phyloP scores from a whole-genome alignment of 2,888 invertebrate species.

The Drosophila infuscata region DNA sequence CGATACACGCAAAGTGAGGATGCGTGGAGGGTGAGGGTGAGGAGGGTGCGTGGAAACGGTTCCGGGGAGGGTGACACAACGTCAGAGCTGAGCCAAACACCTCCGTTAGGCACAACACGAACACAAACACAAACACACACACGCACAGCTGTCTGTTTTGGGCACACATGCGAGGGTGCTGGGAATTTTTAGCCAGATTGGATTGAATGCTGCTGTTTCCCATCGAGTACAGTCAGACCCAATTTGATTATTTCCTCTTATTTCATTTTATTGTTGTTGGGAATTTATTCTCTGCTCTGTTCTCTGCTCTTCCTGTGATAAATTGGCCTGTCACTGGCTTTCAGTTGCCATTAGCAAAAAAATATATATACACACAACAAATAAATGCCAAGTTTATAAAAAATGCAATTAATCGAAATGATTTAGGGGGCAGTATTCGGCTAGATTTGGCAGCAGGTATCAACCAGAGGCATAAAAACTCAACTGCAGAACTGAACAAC shows the following conservation, averaged over 20 bases:
- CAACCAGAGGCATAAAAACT: constrained; percentile 11
- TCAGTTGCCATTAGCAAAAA: constrained; percentile 39
- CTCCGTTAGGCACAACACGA: constrained; percentile 43
- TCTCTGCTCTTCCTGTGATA: constrained; percentile 31
- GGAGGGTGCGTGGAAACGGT: constrained; percentile 14
- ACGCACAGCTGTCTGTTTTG: constrained; percentile 31
- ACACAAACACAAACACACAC: constrained; percentile 12
- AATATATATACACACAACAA: constrained; percentile 1
- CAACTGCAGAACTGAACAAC: constrained; percentile 8
- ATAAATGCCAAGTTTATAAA: constrained; percentile 17
- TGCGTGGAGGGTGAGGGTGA: constrained; percentile 24
- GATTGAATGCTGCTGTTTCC: constrained; percentile 28
- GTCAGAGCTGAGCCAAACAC: constrained; percentile 31
- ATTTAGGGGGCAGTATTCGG: not conserved
- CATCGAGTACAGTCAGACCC: constrained; percentile 59
- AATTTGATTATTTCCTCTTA: constrained; percentile 51
- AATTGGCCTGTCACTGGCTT: constrained; percentile 49
- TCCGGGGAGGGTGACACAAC: constrained; percentile 40
- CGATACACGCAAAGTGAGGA: constrained; percentile 29
- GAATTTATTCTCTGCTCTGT: constrained; percentile 17
- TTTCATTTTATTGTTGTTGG: constrained; percentile 17
- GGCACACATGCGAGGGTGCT: constrained; percentile 39
- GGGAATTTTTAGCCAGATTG: constrained; percentile 17
- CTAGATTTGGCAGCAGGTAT: constrained; percentile 31
- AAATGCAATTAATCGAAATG: constrained; percentile 17